Evolutionary conservation across 35 echinoderm and acorn worm species (phyloP).

Genomic region (Strongylocentrotus purpuratus): DNA sequence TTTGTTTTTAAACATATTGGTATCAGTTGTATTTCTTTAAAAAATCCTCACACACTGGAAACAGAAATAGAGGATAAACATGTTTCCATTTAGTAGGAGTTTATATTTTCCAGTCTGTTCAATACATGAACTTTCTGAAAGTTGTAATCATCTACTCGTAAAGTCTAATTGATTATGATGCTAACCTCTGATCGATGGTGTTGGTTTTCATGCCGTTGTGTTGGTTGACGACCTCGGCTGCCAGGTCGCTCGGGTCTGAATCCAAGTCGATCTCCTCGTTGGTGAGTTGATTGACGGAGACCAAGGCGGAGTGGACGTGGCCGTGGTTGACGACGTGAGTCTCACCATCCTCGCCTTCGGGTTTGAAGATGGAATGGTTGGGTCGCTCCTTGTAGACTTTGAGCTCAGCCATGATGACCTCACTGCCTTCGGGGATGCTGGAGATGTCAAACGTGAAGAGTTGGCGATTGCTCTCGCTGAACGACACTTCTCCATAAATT

Average conservation of each 20-base stretch:
- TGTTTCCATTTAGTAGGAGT: no score
- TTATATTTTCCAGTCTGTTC: no score
- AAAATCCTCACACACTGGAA: no score
- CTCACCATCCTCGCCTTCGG: neutral
- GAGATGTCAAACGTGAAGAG: slow-evolving; percentile 75
- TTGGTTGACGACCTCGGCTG: neutral
- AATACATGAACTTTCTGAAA: no score
- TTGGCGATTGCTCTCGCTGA: slow-evolving; percentile 59
- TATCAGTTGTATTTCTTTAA: no score
- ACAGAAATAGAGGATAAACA: no score
- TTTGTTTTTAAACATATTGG: no score
- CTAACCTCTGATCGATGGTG: slow-evolving; percentile 63
- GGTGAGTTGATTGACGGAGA: slow-evolving; percentile 75
- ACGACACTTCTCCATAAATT: slow-evolving; percentile 66
- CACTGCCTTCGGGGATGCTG: slow-evolving; percentile 73
- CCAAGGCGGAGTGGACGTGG: slow-evolving; percentile 56
- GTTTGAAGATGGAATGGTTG: slow-evolving; percentile 75
- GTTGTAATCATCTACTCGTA: neutral
- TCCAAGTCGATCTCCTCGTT: slow-evolving; percentile 12
- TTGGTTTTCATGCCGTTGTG: neutral
- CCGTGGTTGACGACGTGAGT: slow-evolving; percentile 47
- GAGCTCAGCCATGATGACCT: slow-evolving; percentile 87
- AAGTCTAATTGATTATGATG: neutral
- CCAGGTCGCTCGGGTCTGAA: neutral
- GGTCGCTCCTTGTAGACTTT: slow-evolving; percentile 88